phyloP scores from a whole-genome alignment of 1,140 invertebrate species.

The Samia ricini region DNA sequence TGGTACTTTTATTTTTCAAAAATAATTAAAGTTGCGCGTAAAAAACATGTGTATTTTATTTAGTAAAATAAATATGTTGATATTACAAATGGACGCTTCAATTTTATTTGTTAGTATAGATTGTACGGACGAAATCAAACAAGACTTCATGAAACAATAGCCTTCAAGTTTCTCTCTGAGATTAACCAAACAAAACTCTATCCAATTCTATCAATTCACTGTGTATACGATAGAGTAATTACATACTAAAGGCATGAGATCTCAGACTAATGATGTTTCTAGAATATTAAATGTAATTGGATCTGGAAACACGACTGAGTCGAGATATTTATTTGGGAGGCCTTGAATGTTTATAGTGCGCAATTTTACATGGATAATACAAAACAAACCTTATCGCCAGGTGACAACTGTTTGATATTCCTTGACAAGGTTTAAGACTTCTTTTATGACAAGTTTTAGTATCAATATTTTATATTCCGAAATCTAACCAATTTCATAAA shows the following conservation, averaged over 20 bases:
- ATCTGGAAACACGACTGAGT: background rate
- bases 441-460: no score
- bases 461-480: no score
- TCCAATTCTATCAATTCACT: background rate
- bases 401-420: no score
- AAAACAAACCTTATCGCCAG: background rate
- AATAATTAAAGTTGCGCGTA: no score
- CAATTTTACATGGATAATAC: background rate
- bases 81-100: no score
- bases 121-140: no score
- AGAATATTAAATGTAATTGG: constrained; percentile 1
- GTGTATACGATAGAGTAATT: background rate
- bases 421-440: no score
- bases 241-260: background rate
- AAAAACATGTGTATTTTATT: no score
- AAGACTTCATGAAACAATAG: background rate
- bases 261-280: constrained; percentile 1
- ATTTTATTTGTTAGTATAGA: no score
- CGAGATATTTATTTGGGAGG: background rate
- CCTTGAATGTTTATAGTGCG: background rate
- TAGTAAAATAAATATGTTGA: no score
- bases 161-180: background rate
- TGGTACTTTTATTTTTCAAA: no score
- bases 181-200: background rate
- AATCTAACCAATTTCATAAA: no score